These are phyloP conservation scores for Urocyon cinereoargenteus DNA, from an alignment of 2,797 vertebrate species.

Conservation along the genomic window DNA sequence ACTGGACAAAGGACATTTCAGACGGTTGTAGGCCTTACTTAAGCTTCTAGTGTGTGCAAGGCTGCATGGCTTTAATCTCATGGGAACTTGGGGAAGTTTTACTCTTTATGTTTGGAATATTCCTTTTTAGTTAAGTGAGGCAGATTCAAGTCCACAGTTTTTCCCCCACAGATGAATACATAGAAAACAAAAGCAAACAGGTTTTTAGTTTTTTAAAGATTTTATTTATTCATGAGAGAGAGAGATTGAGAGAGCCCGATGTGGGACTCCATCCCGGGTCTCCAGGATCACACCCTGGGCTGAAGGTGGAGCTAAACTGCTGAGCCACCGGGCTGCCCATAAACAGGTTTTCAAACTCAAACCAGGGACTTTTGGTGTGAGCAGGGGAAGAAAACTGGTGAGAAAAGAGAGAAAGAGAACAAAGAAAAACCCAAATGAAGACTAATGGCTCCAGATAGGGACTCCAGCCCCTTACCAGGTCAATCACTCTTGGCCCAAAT, in stretches of 20 bases:
- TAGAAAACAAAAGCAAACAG: background rate
- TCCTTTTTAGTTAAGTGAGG: background rate
- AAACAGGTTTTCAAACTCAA: background rate
- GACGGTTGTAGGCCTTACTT: background rate
- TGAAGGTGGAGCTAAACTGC: no score
- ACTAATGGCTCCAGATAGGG: background rate
- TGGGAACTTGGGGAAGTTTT: background rate
- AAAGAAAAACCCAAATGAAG: background rate
- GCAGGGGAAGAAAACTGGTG: background rate
- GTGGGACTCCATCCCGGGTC: no score
- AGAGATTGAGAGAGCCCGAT: no score
- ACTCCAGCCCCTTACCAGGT: background rate
- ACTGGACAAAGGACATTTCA: background rate
- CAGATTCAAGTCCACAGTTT: background rate
- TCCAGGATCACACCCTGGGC: no score
- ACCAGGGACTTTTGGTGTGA: background rate
- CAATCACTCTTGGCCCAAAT: background rate
- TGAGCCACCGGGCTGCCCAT: no score
- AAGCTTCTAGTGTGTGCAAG: background rate
- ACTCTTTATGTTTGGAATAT: background rate
- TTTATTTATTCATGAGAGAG: no score
- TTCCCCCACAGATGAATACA: background rate
- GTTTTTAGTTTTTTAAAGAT: background rate
- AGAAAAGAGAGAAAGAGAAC: background rate
- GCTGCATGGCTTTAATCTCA: background rate